phyloP scores from a whole-genome alignment of 2,797 vertebrate genomes.

The Gallinago stenura region DNA sequence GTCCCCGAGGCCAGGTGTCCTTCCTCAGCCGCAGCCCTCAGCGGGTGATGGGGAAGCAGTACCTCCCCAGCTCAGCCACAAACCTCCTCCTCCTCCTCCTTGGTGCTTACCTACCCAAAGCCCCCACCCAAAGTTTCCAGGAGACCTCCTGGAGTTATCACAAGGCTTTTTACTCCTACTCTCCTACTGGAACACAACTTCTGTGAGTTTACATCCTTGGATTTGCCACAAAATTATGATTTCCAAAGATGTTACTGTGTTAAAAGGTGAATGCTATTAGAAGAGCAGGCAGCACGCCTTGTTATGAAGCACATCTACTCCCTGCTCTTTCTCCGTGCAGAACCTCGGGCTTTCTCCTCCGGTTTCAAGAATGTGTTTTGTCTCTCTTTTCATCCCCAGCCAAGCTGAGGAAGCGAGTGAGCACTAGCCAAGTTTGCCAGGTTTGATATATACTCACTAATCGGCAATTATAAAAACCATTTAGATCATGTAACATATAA shows the following conservation, averaged over 20 bases:
- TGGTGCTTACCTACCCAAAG: neutral
- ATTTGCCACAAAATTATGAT: neutral
- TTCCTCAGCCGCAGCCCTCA: neutral
- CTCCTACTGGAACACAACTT: neutral
- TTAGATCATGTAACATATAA: neutral
- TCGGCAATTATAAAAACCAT: neutral
- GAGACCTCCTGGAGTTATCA: neutral
- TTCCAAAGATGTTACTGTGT: neutral
- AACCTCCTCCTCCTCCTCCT: neutral
- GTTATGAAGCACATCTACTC: neutral
- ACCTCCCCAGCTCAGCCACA: rapidly evolving
- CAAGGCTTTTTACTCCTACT: neutral
- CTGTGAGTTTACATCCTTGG: neutral
- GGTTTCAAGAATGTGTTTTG: neutral
- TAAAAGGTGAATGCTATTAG: neutral
- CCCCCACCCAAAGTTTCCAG: neutral
- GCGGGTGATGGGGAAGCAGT: neutral
- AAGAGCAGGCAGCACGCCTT: neutral
- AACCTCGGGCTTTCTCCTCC: neutral
- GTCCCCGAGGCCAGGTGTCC: neutral
- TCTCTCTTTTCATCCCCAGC: neutral
- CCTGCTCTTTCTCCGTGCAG: neutral
- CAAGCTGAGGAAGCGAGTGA: neutral
- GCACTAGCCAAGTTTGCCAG: neutral
- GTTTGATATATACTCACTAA: neutral